phyloP scores from a whole-genome alignment of 2,113 vertebrate genomes.

The Oreochromis niloticus region DNA sequence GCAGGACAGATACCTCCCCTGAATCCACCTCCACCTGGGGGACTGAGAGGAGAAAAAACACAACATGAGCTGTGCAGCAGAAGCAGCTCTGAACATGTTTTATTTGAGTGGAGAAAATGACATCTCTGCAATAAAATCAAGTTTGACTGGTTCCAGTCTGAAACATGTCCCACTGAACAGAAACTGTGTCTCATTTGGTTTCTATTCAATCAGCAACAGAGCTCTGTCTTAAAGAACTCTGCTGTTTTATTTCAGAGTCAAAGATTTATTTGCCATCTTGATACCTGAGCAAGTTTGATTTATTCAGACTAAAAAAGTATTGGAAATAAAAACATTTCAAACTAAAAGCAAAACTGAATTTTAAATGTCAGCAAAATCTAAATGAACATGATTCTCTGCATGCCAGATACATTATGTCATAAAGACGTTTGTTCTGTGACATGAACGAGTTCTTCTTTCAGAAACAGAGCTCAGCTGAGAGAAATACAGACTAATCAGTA shows the following conservation, averaged over 20 bases:
- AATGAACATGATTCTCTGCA: background rate
- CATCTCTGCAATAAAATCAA: fast-evolving
- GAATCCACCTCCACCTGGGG: background rate
- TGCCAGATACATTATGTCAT: background rate
- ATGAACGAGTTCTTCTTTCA: background rate
- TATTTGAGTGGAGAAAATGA: too few relatives aligned
- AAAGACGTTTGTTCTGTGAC: background rate
- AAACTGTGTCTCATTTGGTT: background rate
- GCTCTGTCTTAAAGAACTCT: background rate
- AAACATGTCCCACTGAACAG: background rate
- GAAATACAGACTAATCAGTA: fast-evolving
- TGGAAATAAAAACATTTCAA: fast-evolving
- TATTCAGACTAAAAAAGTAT: background rate
- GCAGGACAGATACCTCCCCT: background rate
- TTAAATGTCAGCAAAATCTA: background rate
- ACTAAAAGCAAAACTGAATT: background rate
- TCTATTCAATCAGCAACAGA: background rate
- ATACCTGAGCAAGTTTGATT: background rate
- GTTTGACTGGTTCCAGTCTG: background rate
- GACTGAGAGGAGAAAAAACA: background rate
- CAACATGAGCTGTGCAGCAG: background rate
- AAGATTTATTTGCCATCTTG: background rate
- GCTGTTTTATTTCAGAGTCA: background rate
- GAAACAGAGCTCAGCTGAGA: fast-evolving
- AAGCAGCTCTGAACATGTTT: background rate